Percentiles rank a stretch among this genome's conserved stretches.
phyloP scores from a whole-genome alignment of 2,888 invertebrate species.

The Serrognathus titanus region DNA sequence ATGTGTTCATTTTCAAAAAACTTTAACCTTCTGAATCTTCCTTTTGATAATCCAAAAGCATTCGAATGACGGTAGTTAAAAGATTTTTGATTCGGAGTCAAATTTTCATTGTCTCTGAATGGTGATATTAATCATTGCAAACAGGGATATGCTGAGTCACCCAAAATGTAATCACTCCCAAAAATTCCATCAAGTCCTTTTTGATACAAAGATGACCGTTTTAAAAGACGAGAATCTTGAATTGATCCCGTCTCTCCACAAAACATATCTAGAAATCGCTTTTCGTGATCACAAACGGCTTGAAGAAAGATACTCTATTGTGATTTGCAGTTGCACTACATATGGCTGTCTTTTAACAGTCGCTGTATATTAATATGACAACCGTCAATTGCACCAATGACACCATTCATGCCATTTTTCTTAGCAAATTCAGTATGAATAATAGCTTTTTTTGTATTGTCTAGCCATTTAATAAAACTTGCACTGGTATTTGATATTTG shows the following conservation, averaged over 20 bases:
- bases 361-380: too few species aligned
- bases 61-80: conserved; percentile 22
- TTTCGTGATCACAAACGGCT: conserved; percentile 4
- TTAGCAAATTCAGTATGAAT: too few species aligned
- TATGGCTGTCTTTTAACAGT: too few species aligned
- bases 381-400: too few species aligned
- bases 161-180: conserved; percentile 16
- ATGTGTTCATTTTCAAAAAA: conserved; percentile 19
- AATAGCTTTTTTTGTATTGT: too few species aligned
- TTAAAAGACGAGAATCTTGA: conserved; percentile 23
- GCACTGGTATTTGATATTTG: too few species aligned
- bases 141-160: conserved; percentile 24
- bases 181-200: conserved; percentile 10
- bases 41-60: conserved; percentile 23
- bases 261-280: conserved; percentile 13
- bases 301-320: conserved; percentile 4
- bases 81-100: conserved; percentile 8
- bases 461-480: too few species aligned
- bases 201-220: conserved; percentile 18
- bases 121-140: conserved; percentile 20
- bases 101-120: conserved; percentile 17
- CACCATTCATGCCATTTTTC: too few species aligned
- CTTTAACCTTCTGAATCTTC: conserved; percentile 21
- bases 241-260: conserved; percentile 19
- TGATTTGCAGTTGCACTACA: too few species aligned